Base-by-base conservation (phyloP, 2,113 vertebrate genomes). In the Gnathonemus echidnorhynchus region DNA sequence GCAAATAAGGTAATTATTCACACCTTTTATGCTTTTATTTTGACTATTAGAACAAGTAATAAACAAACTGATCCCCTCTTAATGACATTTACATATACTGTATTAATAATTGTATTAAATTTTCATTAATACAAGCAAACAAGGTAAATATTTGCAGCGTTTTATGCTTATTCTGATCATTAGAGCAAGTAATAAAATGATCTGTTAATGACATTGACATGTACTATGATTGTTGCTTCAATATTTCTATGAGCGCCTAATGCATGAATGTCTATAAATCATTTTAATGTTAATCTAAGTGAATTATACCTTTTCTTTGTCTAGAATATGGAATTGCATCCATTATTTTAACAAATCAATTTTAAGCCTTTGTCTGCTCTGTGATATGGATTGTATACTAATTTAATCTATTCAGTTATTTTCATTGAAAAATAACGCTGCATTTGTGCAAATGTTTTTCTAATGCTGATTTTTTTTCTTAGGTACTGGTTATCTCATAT, bases 91-190 rank as follows among this genome's bases (percentile, higher is more conserved):
- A 80, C 35, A 15, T 80, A 39, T 42, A 8, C 62, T 70, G 10
- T 11, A 27, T 31, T 70, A 27, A n/a, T 31, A 27, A n/a, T 7
- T n/a, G 24, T n/a, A 21, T 58, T 62, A 93, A 97, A 99, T 94
- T 98, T 99, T 95, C 97, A 98, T 91, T 97, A 91, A 97, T 98
- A 95, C 98, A 99, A 94, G 97, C 97, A 93, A 99, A 99, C 93
- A 99, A 99, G 97, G 98, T 99, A 94, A 96, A 94, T 39, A 31
- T 74, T 11, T 13, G 9, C 24, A 74, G 48, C 10, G 15, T 90
- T 87, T 52, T 53, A 27, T 83, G 49, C 15, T 90, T 87, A 87
- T 52, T 17, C 49, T 87, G 27, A 50, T 27, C n/a, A 74, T 74
- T 74, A 31, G 9, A n/a, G n/a, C 11, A 15, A 74, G 66, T 15